Base-by-base conservation (phyloP, 1,140 invertebrate species). In the Mercenaria mercenaria region DNA sequence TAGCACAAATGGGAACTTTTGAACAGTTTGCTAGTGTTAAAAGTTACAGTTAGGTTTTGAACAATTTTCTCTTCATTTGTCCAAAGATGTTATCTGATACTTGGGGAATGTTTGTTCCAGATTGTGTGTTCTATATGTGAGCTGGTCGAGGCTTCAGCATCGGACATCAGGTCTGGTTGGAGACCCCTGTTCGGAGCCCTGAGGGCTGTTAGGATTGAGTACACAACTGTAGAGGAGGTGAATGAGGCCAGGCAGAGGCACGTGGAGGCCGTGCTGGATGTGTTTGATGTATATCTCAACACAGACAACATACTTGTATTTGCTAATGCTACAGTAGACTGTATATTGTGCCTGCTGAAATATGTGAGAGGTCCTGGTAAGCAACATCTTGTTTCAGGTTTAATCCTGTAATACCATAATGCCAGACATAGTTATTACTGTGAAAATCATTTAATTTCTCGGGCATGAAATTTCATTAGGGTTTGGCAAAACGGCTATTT, bases 71-170 rank as follows among this genome's bases (percentile, higher is more conserved):
- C n/a, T n/a, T n/a, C n/a, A n/a, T n/a, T n/a, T n/a, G n/a, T n/a
- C n/a, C n/a, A n/a, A n/a, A n/a, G n/a, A n/a, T n/a, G n/a, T n/a
- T n/a, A n/a, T n/a, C n/a, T n/a, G n/a, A n/a, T n/a, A n/a, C n/a
- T n/a, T n/a, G n/a, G n/a, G n/a, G n/a, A n/a, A n/a, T n/a, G n/a
- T n/a, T 37, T 92, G 96, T 96, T 94, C 93, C 97, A 99, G 97
- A 99, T 99, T 94, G 98, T 99, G 56, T 98, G 98, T 87, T 99
- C 98, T 91, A 98, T 99, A 34, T 99, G 98, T 96, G 98, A 99
- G 96, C 98, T 99, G 94, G 98, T 99, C 0, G 99, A 99, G 96
- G 98, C 98, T 0, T 98, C 98, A 94, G 97, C 98, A 93, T 97
- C 97, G 26, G 98, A 99, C 96, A 99, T 99, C 26, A 97, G 98